Evolutionary conservation across 2,888 invertebrate genomes (phyloP).

Genomic region (Electrophaes corylata): DNA sequence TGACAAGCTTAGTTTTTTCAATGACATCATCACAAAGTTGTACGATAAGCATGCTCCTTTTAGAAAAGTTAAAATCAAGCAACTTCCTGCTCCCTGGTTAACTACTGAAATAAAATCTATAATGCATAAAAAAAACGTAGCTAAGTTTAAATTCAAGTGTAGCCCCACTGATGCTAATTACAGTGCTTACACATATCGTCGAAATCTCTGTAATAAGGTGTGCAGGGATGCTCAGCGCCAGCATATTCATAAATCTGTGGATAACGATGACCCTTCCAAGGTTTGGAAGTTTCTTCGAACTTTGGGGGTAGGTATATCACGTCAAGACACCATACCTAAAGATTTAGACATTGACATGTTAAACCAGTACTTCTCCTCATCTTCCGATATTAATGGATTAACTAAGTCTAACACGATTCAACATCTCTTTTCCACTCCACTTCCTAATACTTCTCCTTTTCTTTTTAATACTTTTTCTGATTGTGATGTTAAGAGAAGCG

Average conservation of each 20-base stretch:
- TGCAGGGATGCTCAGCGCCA: no score
- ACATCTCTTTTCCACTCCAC: neutral
- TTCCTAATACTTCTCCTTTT: neutral
- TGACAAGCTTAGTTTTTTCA: neutral
- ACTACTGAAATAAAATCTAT: neutral
- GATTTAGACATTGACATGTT: neutral
- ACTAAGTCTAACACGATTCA: neutral
- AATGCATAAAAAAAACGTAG: neutral
- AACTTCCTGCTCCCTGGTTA: neutral
- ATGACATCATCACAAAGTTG: neutral
- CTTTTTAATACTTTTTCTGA: neutral
- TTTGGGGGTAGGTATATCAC: neutral
- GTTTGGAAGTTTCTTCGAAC: neutral
- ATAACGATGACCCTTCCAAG: neutral
- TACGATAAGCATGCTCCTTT: neutral
- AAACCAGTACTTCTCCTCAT: neutral
- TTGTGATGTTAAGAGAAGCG: neutral
- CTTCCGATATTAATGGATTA: neutral
- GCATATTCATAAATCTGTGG: no score
- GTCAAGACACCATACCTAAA: neutral
- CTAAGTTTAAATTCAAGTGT: neutral
- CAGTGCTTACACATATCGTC: neutral
- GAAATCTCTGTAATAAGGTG: neutral
- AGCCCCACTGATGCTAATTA: neutral
- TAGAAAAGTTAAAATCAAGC: neutral